phyloP scores from a whole-genome alignment of 2,797 vertebrate species.

The Fratercula arctica region DNA sequence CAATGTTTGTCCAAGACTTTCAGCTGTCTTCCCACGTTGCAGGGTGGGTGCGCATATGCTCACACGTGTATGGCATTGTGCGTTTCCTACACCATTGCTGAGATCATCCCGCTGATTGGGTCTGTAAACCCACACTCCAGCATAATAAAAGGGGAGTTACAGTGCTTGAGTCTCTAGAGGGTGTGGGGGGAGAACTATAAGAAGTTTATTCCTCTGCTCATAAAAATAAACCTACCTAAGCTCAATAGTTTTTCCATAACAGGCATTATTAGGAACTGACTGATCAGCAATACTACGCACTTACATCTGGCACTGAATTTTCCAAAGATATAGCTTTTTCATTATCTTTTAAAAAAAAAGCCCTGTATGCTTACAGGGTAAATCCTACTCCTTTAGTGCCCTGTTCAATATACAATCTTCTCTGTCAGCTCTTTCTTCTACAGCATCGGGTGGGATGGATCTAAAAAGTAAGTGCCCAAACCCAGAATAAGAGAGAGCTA shows the following conservation, averaged over 20 bases:
- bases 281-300: not conserved
- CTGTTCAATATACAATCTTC: not conserved
- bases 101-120: not conserved
- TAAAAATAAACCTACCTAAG: not conserved
- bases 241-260: not conserved
- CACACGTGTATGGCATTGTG: not conserved
- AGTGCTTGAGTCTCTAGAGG: not conserved
- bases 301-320: slow-evolving; percentile 6
- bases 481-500: not conserved
- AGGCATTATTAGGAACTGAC: not conserved
- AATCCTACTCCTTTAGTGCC: not conserved
- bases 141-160: not conserved
- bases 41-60: not conserved
- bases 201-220: not conserved
- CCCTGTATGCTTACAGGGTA: not conserved
- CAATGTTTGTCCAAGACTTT: not conserved
- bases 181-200: not conserved
- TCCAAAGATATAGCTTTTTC: not conserved
- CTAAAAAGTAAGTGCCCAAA: not conserved
- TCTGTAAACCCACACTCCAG: not conserved
- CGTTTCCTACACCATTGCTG: not conserved
- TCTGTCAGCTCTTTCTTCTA: not conserved
- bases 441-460: not conserved
- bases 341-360: not conserved
- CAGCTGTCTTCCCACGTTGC: not conserved